phyloP scores from a whole-genome alignment of 2,113 vertebrate genomes.

The Dendropsophus ebraccatus region DNA sequence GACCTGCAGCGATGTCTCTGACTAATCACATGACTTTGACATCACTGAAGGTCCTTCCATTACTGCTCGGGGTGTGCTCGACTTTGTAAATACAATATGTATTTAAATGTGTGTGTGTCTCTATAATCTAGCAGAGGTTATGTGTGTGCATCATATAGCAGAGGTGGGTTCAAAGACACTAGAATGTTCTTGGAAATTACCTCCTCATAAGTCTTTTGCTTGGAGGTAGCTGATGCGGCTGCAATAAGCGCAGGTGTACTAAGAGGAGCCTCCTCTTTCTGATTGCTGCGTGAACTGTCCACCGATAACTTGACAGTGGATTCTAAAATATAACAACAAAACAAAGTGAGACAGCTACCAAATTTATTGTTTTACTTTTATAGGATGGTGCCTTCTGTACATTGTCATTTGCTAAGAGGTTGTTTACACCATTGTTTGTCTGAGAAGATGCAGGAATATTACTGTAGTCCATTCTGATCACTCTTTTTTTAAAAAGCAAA shows the following conservation, averaged over 20 bases:
- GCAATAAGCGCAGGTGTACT: slow-evolving; percentile 71
- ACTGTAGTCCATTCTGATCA: no score
- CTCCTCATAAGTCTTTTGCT: slow-evolving; percentile 82
- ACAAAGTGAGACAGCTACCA: background rate
- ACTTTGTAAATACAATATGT: no score
- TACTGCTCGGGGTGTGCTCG: no score
- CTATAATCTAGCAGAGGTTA: no score
- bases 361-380: background rate
- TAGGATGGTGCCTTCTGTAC: background rate
- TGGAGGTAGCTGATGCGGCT: slow-evolving; percentile 69
- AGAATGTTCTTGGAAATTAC: slow-evolving; percentile 67
- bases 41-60: no score
- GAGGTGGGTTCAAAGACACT: background rate
- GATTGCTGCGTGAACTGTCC: slow-evolving; percentile 81
- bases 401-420: background rate
- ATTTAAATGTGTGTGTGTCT: no score
- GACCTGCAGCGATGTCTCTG: no score
- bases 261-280: slow-evolving; percentile 74
- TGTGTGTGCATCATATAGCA: no score
- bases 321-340: slow-evolving; percentile 72
- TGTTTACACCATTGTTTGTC: background rate
- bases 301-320: slow-evolving; percentile 93
- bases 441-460: no score
- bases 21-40: no score
- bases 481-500: no score